A percentile compares a stretch with the other conserved stretches of the same genome.
Evolutionary conservation across 2,888 invertebrate species (phyloP).

Genomic region (Priocnemis perturbator): DNA sequence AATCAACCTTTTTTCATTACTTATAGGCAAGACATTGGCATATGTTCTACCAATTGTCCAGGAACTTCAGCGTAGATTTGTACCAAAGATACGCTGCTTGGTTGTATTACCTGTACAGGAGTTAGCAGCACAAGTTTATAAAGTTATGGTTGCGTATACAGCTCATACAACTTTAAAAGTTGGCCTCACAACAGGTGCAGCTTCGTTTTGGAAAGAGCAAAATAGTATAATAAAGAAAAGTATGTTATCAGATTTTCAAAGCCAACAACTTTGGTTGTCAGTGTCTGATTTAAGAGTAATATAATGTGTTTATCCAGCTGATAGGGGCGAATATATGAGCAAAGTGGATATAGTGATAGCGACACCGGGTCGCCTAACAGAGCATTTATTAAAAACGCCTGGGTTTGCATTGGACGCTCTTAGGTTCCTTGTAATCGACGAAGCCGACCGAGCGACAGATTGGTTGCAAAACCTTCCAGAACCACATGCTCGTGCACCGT

Average conservation of each 20-base stretch:
- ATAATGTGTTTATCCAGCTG: slow-evolving; percentile 30
- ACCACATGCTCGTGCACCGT: slow-evolving; percentile 73
- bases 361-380: slow-evolving; percentile 94
- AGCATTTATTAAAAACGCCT: slow-evolving; percentile 90
- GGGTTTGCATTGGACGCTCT: slow-evolving; percentile 85
- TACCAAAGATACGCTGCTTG: slow-evolving; percentile 86
- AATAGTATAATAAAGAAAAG: slow-evolving; percentile 77
- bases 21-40: slow-evolving; percentile 87
- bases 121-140: slow-evolving; percentile 91
- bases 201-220: slow-evolving; percentile 83
- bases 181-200: slow-evolving; percentile 82
- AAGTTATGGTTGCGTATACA: slow-evolving; percentile 86
- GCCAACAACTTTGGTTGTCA: slow-evolving; percentile 43
- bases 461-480: slow-evolving; percentile 84
- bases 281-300: neutral
- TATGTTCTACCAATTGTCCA: slow-evolving; percentile 93
- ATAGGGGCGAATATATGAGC: slow-evolving; percentile 75
- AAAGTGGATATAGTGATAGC: slow-evolving; percentile 91
- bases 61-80: slow-evolving; percentile 80
- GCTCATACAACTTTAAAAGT: slow-evolving; percentile 83
- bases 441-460: slow-evolving; percentile 96
- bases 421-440: slow-evolving; percentile 93
- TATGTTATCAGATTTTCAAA: slow-evolving; percentile 45
- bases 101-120: slow-evolving; percentile 96
- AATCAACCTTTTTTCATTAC: neutral